A percentile compares a stretch with the other conserved stretches of the same genome.
phyloP scores from a whole-genome alignment of 2,888 invertebrate species.

The Prostheceraeus crozeri region DNA sequence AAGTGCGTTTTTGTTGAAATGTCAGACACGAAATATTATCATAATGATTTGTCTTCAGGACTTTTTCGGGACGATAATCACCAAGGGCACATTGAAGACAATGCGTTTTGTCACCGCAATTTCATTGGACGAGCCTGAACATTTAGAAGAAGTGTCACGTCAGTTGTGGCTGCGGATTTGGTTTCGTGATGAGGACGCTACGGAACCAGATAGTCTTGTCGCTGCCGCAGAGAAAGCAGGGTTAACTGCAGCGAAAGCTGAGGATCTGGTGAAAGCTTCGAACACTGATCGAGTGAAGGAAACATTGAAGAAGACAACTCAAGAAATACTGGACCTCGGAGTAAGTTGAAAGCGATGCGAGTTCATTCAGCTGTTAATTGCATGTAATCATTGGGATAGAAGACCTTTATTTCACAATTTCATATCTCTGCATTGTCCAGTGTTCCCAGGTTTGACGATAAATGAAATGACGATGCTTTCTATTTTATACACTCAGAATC shows the following conservation, averaged over 20 bases:
- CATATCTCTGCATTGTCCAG: no score
- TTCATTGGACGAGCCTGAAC: constrained; percentile 47
- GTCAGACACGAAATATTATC: not conserved
- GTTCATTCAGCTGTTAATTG: no score
- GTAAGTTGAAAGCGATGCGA: constrained; percentile 44
- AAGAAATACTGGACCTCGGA: constrained; percentile 50
- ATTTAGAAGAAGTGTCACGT: constrained; percentile 50
- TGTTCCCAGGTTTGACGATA: no score
- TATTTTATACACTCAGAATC: no score
- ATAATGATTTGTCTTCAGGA: constrained; percentile 44
- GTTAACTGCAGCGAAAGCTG: constrained; percentile 44
- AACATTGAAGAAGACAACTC: constrained; percentile 47
- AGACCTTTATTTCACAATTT: no score
- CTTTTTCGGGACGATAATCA: constrained; percentile 46
- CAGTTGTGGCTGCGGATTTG: constrained; percentile 54
- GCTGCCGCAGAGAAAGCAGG: constrained; percentile 45
- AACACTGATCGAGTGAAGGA: constrained; percentile 47
- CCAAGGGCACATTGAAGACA: constrained; percentile 51
- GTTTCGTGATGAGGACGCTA: constrained; percentile 52
- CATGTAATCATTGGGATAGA: no score
- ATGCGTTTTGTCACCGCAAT: constrained; percentile 55
- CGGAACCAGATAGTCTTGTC: constrained; percentile 46
- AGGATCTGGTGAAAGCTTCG: constrained; percentile 42
- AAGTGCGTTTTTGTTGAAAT: constrained; percentile 35
- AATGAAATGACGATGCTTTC: no score